Conservation (phyloP, 2,113 vertebrate species). For the Willisornis vidua region DNA sequence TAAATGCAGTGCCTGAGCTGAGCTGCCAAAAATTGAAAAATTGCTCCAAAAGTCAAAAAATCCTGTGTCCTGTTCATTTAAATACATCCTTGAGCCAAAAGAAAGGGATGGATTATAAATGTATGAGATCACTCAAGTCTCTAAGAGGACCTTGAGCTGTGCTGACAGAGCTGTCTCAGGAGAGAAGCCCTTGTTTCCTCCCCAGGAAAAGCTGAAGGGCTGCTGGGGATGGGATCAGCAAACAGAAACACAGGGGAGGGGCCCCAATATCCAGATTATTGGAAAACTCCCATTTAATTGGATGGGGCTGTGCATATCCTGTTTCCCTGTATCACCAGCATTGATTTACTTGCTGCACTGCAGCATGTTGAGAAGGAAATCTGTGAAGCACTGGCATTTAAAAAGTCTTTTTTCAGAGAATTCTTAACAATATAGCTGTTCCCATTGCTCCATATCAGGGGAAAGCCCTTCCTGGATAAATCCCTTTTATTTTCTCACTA, state of each 20-base stretch:
- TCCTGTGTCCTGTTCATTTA: not conserved
- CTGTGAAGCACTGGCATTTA: not conserved
- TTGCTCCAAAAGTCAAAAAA: not conserved
- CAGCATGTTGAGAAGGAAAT: not conserved
- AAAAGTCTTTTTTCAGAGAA: not conserved
- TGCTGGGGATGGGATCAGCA: not conserved
- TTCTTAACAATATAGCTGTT: not conserved
- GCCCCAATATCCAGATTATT: not conserved
- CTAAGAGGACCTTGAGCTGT: not conserved
- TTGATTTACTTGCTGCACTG: not conserved
- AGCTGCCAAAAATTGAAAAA: not conserved
- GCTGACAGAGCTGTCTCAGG: not conserved
- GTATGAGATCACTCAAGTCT: not conserved
- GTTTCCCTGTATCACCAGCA: not conserved
- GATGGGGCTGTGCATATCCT: not conserved
- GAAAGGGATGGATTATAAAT: not conserved
- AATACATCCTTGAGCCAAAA: not conserved
- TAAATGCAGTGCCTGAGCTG: not conserved
- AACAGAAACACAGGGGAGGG: not conserved
- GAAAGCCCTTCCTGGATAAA: conserved; percentile 10
- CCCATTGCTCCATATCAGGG: not conserved
- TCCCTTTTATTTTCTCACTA: not conserved
- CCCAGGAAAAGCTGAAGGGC: not conserved
- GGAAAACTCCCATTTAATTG: not conserved
- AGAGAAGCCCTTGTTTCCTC: not conserved